Evolutionary conservation across 2,797 vertebrate genomes (phyloP).

Genomic region (Phaenicophaeus curvirostris): DNA sequence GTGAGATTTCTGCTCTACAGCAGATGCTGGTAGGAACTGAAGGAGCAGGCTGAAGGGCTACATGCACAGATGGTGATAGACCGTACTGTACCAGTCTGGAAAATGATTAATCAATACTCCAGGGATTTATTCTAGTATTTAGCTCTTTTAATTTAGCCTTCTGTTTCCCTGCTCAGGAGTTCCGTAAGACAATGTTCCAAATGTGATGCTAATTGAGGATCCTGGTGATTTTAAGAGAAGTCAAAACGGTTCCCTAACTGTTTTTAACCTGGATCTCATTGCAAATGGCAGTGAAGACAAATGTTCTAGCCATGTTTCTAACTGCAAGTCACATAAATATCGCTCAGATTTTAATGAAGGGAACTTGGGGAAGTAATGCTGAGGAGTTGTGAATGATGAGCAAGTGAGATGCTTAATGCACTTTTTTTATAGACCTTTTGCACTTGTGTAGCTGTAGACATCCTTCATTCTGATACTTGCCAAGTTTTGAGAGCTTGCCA

Average conservation of each 20-base stretch:
- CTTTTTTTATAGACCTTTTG: neutral
- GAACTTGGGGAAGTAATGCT: neutral
- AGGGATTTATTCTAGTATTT: slow-evolving; percentile 23
- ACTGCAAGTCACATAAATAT: neutral
- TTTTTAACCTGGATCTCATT: neutral
- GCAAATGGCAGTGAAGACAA: slow-evolving; percentile 38
- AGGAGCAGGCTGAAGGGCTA: slow-evolving; percentile 5
- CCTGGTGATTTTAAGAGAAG: neutral
- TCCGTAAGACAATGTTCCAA: slow-evolving; percentile 45
- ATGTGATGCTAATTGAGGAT: slow-evolving; percentile 38
- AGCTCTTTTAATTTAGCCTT: slow-evolving; percentile 49
- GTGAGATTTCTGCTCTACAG: neutral
- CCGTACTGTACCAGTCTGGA: slow-evolving; percentile 24
- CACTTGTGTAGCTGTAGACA: neutral
- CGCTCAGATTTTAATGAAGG: neutral
- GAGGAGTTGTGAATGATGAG: neutral
- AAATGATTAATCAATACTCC: slow-evolving; percentile 58
- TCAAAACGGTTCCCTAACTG: neutral
- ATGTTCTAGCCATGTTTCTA: neutral
- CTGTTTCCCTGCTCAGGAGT: slow-evolving; percentile 31
- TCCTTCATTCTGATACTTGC: neutral
- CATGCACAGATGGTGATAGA: slow-evolving; percentile 46
- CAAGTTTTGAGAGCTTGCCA: neutral
- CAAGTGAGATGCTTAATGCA: neutral
- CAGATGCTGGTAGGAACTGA: neutral